Base-by-base conservation (phyloP, 2,888 invertebrate species). In the Hypercompe scribonia region DNA sequence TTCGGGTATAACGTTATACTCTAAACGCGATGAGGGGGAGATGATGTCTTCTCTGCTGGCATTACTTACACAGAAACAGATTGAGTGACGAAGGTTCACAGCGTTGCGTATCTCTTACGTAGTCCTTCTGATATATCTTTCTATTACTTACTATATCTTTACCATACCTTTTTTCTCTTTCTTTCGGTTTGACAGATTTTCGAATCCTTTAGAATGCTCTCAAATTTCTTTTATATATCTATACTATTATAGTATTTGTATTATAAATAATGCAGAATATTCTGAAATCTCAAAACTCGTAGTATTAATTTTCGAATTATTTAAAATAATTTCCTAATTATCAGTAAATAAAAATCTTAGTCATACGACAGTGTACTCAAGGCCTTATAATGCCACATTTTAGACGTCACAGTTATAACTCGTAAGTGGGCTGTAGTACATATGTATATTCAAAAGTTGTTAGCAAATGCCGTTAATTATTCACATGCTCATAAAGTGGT, bases 401-500 rank as follows among this genome's bases (percentile, higher is more conserved):
- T 0, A 54, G 50, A n/a, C n/a, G 24, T 10, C 8, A 54, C n/a
- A 24, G n/a, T 24, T 33, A 42, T 42, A 66, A 24, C 31, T 42
- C 33, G 13, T 46, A 46, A 66, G 34, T 50, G 13, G 8, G 33
- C 4, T 31, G 67, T 68, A 39, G 39, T 36, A 34, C 13, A 13
- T 46, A 10, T 33, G 34, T 33, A n/a, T n/a, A 21, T 28, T 63
- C 33, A 64, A 42, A 70, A 64, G 50, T 70, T 36, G 33, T n/a
- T 67, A 67, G 71, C 69, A 65, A 68, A 50, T 66, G 31, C 67
- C 28, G 15, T 75, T 58, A 36, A 78, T 75, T 74, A 79, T 74
- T 71, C 77, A 78, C 73, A 70, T 71, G 76, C 81, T 76, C 68
- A 65, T 69, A 75, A 74, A 81, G 79, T 78, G 78, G 75, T 68